Evolutionary conservation across 2,113 vertebrate genomes (phyloP).

Genomic region (Columba janthina): DNA sequence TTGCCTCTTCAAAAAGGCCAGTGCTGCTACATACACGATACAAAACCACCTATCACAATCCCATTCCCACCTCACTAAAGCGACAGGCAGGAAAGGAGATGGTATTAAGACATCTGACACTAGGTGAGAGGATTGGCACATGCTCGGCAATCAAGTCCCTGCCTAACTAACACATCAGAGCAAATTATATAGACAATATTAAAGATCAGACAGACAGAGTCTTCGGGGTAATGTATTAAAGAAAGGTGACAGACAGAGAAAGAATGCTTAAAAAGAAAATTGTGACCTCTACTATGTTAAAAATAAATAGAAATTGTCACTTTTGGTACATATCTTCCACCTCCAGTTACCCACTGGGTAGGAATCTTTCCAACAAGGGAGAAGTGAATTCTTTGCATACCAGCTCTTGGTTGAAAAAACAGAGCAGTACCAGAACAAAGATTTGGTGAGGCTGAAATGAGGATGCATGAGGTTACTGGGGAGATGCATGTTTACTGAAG

Average conservation of each 20-base stretch:
- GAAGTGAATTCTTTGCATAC: not conserved
- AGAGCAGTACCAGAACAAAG: not conserved
- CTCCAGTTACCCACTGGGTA: not conserved
- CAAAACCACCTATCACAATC: not conserved
- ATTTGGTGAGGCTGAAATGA: not conserved
- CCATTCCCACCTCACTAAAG: not conserved
- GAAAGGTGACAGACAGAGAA: slow-evolving; percentile 17
- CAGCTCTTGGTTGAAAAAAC: not conserved
- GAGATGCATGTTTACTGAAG: not conserved
- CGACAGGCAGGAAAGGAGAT: not conserved
- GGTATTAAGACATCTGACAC: not conserved
- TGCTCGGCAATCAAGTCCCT: not conserved
- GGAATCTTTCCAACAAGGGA: not conserved
- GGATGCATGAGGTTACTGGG: not conserved
- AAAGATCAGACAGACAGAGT: not conserved
- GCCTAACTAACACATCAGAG: not conserved
- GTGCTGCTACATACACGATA: not conserved
- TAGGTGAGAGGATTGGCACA: not conserved
- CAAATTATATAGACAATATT: not conserved
- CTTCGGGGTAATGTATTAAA: slow-evolving; percentile 1
- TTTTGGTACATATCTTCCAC: not conserved
- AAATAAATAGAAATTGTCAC: not conserved
- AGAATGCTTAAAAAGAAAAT: not conserved
- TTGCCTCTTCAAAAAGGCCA: not conserved
- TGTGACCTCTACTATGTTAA: slow-evolving; percentile 11